phyloP scores from a whole-genome alignment of 2,797 vertebrate genomes.

The Falco biarmicus region DNA sequence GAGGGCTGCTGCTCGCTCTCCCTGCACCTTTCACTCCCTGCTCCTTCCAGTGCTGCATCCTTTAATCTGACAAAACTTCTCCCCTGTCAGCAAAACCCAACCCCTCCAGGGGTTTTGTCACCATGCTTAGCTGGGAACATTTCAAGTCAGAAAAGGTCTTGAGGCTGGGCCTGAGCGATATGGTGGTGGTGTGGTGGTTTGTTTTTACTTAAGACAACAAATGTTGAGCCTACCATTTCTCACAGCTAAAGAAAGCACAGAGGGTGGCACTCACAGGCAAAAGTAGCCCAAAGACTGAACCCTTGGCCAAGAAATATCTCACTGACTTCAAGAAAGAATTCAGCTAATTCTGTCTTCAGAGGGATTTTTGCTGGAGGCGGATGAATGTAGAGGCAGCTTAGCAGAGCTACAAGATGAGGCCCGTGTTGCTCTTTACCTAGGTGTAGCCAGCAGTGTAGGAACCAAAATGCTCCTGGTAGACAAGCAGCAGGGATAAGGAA shows the following conservation, averaged over 20 bases:
- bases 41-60: neutral
- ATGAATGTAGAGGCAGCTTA: neutral
- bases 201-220: neutral
- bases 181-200: rapidly evolving
- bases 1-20: neutral
- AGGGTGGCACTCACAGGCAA: neutral
- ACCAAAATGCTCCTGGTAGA: neutral
- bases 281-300: neutral
- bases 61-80: neutral
- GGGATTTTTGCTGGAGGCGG: neutral
- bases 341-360: neutral
- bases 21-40: neutral
- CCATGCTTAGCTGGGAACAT: neutral
- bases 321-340: neutral
- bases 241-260: neutral
- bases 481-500: neutral
- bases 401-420: neutral
- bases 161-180: neutral
- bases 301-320: neutral
- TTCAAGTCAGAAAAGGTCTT: neutral
- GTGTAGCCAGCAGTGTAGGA: neutral
- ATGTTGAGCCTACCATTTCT: neutral
- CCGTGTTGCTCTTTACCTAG: neutral
- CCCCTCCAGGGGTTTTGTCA: neutral
- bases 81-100: neutral